phyloP scores from a whole-genome alignment of 2,797 vertebrate genomes.

The Hemitrygon akajei region DNA sequence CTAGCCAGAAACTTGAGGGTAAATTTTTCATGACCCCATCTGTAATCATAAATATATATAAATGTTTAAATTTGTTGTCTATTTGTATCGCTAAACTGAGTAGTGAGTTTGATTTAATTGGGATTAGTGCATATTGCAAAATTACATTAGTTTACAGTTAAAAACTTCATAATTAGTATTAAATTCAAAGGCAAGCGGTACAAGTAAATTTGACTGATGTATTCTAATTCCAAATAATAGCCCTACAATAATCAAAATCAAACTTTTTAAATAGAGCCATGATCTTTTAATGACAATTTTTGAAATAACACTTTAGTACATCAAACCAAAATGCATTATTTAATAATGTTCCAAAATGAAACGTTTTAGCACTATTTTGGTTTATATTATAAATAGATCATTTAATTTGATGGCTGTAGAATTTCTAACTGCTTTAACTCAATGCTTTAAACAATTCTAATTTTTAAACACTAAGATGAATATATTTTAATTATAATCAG shows the following conservation, averaged over 20 bases:
- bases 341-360: too few relatives aligned
- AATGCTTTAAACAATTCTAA: not conserved
- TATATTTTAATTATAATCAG: not conserved
- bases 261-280: too few relatives aligned
- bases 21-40: not conserved
- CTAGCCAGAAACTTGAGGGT: too few relatives aligned
- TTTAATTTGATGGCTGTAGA: not conserved
- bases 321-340: too few relatives aligned
- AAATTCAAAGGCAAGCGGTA: too few relatives aligned
- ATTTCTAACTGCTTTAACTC: not conserved
- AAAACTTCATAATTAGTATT: not conserved
- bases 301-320: too few relatives aligned
- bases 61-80: not conserved
- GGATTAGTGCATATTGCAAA: not conserved
- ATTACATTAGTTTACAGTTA: not conserved
- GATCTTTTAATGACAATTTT: too few relatives aligned
- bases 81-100: not conserved
- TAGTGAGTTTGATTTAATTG: not conserved
- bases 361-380: too few relatives aligned
- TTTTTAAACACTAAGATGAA: not conserved
- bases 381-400: too few relatives aligned
- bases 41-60: slow-evolving; percentile 22
- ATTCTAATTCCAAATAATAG: too few relatives aligned
- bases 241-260: too few relatives aligned
- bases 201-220: too few relatives aligned